Conservation (phyloP, 2,888 invertebrate species). For the Amphiduros pacificus region DNA sequence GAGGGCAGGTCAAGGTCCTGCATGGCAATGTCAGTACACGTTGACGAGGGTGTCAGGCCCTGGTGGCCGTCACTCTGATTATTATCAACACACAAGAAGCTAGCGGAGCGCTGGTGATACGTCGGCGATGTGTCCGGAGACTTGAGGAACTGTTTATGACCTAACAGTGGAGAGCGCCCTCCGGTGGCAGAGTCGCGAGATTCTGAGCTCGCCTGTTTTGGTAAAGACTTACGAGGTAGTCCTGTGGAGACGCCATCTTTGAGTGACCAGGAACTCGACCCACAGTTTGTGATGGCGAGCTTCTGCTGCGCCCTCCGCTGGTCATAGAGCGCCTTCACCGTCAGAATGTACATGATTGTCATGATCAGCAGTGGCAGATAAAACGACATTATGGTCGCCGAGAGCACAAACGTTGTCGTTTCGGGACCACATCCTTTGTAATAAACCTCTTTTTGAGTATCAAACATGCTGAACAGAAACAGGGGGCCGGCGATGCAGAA, state of each 20-base stretch:
- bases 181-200: background rate
- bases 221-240: constrained; percentile 6
- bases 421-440: constrained; percentile 42
- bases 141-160: constrained; percentile 5
- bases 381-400: constrained; percentile 36
- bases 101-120: constrained; percentile 6
- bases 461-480: constrained; percentile 34
- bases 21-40: constrained; percentile 18
- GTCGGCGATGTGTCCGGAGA: background rate
- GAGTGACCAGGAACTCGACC: constrained; percentile 7
- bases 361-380: constrained; percentile 39
- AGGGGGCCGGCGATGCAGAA: constrained; percentile 38
- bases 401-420: constrained; percentile 35
- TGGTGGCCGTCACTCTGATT: background rate
- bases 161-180: constrained; percentile 11
- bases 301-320: constrained; percentile 21
- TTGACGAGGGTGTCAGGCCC: constrained; percentile 18
- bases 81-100: constrained; percentile 15
- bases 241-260: constrained; percentile 1
- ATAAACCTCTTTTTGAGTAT: constrained; percentile 18
- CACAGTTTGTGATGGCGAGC: constrained; percentile 17
- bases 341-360: constrained; percentile 38
- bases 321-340: constrained; percentile 32
- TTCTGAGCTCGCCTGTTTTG: constrained; percentile 8
- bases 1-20: constrained; percentile 5